phyloP scores from a whole-genome alignment of 2,888 invertebrate species.

The Tupiocoris notatus region DNA sequence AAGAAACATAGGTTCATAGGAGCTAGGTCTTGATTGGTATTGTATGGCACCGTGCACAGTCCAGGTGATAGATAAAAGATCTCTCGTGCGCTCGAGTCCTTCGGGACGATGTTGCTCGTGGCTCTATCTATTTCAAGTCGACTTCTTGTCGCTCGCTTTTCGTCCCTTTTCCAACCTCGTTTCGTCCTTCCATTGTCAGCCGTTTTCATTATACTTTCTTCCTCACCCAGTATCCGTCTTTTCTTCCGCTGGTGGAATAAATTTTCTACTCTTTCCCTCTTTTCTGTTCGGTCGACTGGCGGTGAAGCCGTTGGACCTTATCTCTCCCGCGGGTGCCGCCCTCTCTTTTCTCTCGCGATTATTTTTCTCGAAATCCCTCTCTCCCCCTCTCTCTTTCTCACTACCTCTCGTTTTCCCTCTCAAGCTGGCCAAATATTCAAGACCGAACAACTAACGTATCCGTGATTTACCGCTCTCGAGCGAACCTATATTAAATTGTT shows the following conservation, averaged over 20 bases:
- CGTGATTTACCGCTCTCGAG: no score
- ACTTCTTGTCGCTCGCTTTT: not conserved
- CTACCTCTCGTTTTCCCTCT: not conserved
- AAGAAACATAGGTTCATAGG: no score
- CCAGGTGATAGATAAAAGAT: not conserved
- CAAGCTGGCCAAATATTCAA: no score
- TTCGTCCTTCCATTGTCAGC: no score
- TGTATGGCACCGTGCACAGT: no score
- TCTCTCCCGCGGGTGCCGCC: not conserved
- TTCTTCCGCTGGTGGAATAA: not conserved
- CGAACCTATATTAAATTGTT: no score
- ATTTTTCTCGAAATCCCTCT: not conserved
- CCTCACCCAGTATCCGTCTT: not conserved
- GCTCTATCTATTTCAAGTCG: not conserved
- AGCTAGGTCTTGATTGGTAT: no score
- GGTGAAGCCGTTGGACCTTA: not conserved
- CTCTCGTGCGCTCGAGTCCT: not conserved
- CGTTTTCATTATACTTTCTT: not conserved
- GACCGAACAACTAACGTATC: no score
- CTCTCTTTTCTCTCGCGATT: not conserved
- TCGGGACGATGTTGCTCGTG: no score
- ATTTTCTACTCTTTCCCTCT: not conserved
- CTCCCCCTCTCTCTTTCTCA: no score
- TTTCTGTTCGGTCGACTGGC: not conserved
- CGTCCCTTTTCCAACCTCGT: no score